Evolutionary conservation across 1,140 invertebrate species (phyloP).

Genomic region (Oreohelix idahoensis): DNA sequence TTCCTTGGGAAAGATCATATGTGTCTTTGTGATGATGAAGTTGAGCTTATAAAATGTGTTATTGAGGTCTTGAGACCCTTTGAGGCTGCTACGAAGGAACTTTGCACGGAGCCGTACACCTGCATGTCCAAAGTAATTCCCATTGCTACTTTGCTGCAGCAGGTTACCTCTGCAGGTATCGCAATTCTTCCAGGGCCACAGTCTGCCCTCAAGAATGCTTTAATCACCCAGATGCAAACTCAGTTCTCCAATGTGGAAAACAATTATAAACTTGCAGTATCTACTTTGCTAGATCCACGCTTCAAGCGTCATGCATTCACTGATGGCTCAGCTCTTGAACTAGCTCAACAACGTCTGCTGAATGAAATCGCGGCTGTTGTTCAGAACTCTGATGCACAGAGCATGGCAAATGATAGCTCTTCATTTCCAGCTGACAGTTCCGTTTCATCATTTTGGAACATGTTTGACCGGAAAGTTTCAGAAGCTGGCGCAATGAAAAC

Average conservation of each 20-base stretch:
- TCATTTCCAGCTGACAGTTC: neutral
- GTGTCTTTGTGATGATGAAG: conserved; percentile 38
- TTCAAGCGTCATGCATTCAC: conserved; percentile 37
- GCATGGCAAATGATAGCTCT: neutral
- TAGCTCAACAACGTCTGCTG: conserved; percentile 19
- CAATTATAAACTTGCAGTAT: conserved; percentile 16
- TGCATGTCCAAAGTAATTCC: conserved; percentile 39
- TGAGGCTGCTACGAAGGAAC: conserved; percentile 33
- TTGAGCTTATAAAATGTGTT: conserved; percentile 31
- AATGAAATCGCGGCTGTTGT: neutral
- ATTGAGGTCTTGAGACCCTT: conserved; percentile 27
- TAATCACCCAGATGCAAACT: conserved; percentile 34
- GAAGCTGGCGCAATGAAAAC: conserved; percentile 39
- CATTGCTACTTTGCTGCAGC: conserved; percentile 31
- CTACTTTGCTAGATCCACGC: conserved; percentile 35
- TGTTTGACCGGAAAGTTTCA: conserved; percentile 39
- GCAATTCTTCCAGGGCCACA: conserved; percentile 26
- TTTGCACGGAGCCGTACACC: conserved; percentile 29
- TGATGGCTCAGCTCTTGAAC: conserved; percentile 27
- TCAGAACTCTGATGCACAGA: conserved; percentile 17
- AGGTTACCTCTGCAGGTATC: conserved; percentile 26
- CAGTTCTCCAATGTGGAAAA: conserved; percentile 30
- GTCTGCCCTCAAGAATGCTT: conserved; percentile 39
- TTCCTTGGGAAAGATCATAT: conserved; percentile 37
- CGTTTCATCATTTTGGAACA: conserved; percentile 32